Percentiles rank a stretch among this genome's conserved stretches.
These are phyloP conservation scores for Eutrigla gurnardus DNA, from an alignment of 2,797 vertebrate species.

Conservation along the genomic window DNA sequence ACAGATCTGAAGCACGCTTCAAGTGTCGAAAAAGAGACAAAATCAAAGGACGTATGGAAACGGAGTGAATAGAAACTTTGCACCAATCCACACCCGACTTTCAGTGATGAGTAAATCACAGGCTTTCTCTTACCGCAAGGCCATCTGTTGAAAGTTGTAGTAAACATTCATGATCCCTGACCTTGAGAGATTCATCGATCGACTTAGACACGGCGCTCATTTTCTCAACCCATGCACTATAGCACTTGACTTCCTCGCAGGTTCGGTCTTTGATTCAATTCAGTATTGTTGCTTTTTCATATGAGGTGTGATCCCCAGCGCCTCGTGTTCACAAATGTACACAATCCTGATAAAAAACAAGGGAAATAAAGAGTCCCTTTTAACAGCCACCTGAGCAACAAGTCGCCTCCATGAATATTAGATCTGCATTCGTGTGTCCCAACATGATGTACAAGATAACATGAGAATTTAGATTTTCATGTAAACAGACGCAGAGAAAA, in stretches of 20 bases:
- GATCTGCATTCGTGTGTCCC: background rate
- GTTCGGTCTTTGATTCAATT: constrained; percentile 1
- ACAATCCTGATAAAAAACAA: background rate
- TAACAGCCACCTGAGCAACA: background rate
- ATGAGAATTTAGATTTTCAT: background rate
- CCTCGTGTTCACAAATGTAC: background rate
- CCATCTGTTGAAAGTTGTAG: background rate
- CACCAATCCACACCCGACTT: background rate
- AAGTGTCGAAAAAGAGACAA: constrained; percentile 11
- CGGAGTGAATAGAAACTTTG: background rate
- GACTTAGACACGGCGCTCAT: background rate
- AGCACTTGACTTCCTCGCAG: constrained; percentile 24
- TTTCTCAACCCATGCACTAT: constrained; percentile 16
- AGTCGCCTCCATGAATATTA: background rate
- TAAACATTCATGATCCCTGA: constrained; percentile 11
- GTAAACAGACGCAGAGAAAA: background rate
- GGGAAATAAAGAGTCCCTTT: background rate
- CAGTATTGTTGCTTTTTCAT: background rate
- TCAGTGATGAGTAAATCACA: background rate
- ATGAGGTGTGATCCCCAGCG: background rate
- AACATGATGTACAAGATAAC: background rate
- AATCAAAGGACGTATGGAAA: constrained; percentile 10
- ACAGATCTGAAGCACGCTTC: constrained; percentile 23
- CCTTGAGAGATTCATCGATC: constrained; percentile 32
- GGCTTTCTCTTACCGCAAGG: background rate